Conservation (phyloP, 2,113 vertebrate species). For the Progne subis region DNA sequence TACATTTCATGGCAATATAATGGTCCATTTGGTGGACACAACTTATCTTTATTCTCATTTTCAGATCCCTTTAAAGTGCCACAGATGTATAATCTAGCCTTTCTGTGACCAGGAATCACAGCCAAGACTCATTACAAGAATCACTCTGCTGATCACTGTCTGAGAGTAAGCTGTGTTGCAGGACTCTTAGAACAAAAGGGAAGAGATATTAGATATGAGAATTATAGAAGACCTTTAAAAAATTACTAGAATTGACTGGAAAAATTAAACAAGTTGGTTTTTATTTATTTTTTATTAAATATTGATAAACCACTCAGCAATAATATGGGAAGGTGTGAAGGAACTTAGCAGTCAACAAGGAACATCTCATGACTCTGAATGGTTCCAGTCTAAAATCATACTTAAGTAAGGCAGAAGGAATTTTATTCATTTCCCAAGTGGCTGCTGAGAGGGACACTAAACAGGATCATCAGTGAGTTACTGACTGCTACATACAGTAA, state of each 20-base stretch:
- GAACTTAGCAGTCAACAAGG: background rate
- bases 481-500: background rate
- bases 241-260: background rate
- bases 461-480: background rate
- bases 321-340: background rate
- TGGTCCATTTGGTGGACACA: background rate
- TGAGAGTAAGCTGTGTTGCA: background rate
- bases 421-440: background rate
- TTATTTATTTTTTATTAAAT: background rate
- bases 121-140: background rate
- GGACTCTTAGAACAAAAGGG: background rate
- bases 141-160: background rate
- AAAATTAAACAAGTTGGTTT: background rate
- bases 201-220: background rate
- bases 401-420: background rate
- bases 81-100: background rate
- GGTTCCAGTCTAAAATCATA: background rate
- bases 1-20: background rate
- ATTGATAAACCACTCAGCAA: background rate
- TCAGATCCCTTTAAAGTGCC: background rate
- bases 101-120: background rate
- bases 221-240: background rate
- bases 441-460: background rate
- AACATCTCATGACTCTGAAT: background rate
- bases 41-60: conserved; percentile 14